Evolutionary conservation across 2,113 vertebrate species (phyloP).

Genomic region (Ardeotis arabs): DNA sequence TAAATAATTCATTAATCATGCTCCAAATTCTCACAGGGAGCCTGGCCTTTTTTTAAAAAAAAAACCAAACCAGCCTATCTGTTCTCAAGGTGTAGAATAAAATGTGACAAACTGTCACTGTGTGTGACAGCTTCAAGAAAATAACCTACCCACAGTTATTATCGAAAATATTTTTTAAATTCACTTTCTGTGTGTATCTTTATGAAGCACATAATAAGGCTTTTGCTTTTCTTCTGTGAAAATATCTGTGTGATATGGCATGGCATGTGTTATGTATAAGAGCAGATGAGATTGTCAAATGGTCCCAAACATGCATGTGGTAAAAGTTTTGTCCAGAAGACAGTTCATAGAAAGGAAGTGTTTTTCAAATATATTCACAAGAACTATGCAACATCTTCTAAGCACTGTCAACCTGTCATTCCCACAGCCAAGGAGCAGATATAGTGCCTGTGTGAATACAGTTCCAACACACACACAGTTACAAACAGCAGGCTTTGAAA

Average conservation of each 20-base stretch:
- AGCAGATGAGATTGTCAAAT: not conserved
- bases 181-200: not conserved
- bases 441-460: not conserved
- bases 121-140: not conserved
- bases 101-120: not conserved
- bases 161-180: not conserved
- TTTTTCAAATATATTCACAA: not conserved
- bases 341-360: not conserved
- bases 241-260: not conserved
- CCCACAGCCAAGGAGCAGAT: not conserved
- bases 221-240: not conserved
- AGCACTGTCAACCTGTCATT: fast-evolving
- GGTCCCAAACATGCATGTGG: not conserved
- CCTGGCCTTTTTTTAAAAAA: not conserved
- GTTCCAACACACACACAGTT: not conserved
- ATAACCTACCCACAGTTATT: not conserved
- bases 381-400: fast-evolving
- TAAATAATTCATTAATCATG: not conserved
- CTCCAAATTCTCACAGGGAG: not conserved
- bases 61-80: not conserved
- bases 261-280: not conserved
- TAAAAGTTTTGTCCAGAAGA: not conserved
- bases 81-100: not conserved
- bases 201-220: not conserved
- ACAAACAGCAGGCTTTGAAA: not conserved